These are phyloP conservation scores for Aptenodytes forsteri DNA, from an alignment of 2,113 vertebrate genomes.

Conservation along the genomic window DNA sequence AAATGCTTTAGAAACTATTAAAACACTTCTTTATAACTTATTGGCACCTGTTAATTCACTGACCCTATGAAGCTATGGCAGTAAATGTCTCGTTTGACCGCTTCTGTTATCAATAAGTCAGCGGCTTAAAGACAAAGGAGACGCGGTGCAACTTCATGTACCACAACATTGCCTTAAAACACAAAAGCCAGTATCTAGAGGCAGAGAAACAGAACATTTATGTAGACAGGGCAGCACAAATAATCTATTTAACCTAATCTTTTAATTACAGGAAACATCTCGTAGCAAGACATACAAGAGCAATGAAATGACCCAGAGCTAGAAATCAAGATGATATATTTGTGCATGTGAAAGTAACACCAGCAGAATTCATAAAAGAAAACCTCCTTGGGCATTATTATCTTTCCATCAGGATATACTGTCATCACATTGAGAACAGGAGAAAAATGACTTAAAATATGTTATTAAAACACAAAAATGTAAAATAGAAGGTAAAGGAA, in stretches of 20 bases:
- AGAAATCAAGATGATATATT: conserved; percentile 57
- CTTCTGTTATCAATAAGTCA: conserved; percentile 32
- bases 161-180: conserved; percentile 41
- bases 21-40: conserved; percentile 58
- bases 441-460: conserved; percentile 20
- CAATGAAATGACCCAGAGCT: conserved; percentile 59
- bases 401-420: conserved; percentile 59
- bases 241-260: conserved; percentile 61
- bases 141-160: conserved; percentile 15
- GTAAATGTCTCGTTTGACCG: conserved; percentile 27
- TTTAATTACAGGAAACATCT: conserved; percentile 65
- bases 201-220: conserved; percentile 42
- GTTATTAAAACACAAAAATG: conserved; percentile 14
- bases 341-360: conserved; percentile 48
- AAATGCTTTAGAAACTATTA: conserved; percentile 54
- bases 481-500: neutral
- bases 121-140: conserved; percentile 57
- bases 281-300: conserved; percentile 56
- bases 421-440: conserved; percentile 47
- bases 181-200: conserved; percentile 25
- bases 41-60: conserved; percentile 62
- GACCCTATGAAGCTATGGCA: conserved; percentile 29
- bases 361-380: conserved; percentile 67
- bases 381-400: conserved; percentile 63
- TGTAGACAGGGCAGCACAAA: conserved; percentile 47